Percentiles rank a stretch among this genome's conserved stretches.
Evolutionary conservation across 2,888 invertebrate genomes (phyloP).

Genomic region (Erebia ligea): DNA sequence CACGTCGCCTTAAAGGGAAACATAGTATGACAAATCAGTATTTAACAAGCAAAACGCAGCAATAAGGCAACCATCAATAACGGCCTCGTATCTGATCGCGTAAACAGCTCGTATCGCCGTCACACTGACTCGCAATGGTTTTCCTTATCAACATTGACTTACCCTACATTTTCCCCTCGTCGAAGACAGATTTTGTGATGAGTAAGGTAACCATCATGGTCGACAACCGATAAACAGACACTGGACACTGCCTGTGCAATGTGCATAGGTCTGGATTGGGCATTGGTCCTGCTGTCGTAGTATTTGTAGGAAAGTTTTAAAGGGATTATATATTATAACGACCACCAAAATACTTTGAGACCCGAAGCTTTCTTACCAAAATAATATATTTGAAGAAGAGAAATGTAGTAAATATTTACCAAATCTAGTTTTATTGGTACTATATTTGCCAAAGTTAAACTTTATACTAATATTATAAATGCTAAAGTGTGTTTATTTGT

Average conservation of each 20-base stretch:
- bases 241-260: too few species aligned
- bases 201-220: conserved; percentile 23
- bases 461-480: too few species aligned
- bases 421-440: background rate
- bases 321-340: too few species aligned
- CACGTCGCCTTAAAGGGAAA: background rate
- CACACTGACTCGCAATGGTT: conserved; percentile 34
- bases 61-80: conserved; percentile 34
- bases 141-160: conserved; percentile 41
- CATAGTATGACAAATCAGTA: conserved; percentile 30
- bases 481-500: too few species aligned
- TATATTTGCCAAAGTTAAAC: too few species aligned
- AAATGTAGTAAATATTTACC: background rate
- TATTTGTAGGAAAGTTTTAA: too few species aligned
- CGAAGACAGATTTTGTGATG: conserved; percentile 45
- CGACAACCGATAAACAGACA: too few species aligned
- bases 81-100: conserved; percentile 25
- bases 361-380: background rate
- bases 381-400: background rate
- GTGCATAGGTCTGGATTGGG: too few species aligned
- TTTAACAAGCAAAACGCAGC: conserved; percentile 34
- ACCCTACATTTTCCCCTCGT: conserved; percentile 44
- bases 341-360: too few species aligned
- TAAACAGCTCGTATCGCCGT: conserved; percentile 32
- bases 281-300: too few species aligned